These are phyloP conservation scores for Cartodere bifasciata DNA, from an alignment of 2,888 invertebrate species.

Conservation along the genomic window DNA sequence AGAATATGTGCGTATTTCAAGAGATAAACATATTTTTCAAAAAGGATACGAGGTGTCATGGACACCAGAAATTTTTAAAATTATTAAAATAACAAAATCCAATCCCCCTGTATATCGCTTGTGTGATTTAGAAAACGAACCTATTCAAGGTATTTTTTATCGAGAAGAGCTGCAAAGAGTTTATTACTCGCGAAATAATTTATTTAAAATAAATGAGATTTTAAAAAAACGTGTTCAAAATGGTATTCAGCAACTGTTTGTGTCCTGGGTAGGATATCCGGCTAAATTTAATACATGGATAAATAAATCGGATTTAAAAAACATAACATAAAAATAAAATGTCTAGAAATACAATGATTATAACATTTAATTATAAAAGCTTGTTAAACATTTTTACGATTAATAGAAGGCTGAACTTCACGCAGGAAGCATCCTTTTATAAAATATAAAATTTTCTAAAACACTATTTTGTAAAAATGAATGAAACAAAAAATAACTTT, in stretches of 20 bases:
- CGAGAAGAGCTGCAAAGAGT: slow-evolving; percentile 17
- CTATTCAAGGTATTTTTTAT: slow-evolving; percentile 20
- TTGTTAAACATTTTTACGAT: no score
- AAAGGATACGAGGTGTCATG: slow-evolving; percentile 18
- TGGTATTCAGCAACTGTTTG: slow-evolving; percentile 12
- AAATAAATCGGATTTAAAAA: slow-evolving; percentile 4
- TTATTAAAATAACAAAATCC: slow-evolving; percentile 13
- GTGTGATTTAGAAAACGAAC: slow-evolving; percentile 16
- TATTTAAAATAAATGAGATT: slow-evolving; percentile 17
- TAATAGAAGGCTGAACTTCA: no score
- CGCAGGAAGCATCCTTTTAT: no score
- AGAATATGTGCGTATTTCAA: slow-evolving; percentile 12
- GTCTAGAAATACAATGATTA: no score
- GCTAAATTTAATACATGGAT: slow-evolving; percentile 18
- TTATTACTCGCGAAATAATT: slow-evolving; percentile 1
- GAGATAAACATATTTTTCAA: no score
- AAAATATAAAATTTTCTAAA: no score
- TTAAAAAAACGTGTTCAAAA: slow-evolving; percentile 11
- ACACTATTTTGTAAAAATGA: no score
- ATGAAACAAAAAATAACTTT: slow-evolving; percentile 18
- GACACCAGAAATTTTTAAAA: slow-evolving; percentile 20
- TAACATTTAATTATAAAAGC: no score
- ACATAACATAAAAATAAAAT: no score
- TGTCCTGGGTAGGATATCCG: slow-evolving; percentile 21
- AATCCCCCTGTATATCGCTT: slow-evolving; percentile 19